Conservation (phyloP, 2,113 vertebrate genomes). For the Sebastes fasciatus region DNA sequence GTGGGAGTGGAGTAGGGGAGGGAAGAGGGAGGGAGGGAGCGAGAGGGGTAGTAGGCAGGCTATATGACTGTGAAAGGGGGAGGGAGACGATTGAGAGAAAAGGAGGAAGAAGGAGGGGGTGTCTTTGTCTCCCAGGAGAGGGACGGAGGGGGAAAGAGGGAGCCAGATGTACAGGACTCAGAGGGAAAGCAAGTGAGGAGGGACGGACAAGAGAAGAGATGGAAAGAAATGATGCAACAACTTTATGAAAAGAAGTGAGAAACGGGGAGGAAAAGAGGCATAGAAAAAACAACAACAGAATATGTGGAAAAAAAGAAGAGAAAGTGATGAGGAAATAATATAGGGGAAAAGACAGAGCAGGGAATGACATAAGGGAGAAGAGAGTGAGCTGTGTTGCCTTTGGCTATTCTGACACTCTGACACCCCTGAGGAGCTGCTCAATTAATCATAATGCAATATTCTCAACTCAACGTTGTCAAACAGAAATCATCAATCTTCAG, state of each 20-base stretch:
- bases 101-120: slow-evolving; percentile 45
- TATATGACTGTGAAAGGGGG: slow-evolving; percentile 44
- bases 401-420: slow-evolving; percentile 45
- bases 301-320: not conserved
- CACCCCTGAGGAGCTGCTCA: slow-evolving; percentile 59
- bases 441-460: slow-evolving; percentile 66
- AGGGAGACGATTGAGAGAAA: slow-evolving; percentile 46
- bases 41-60: slow-evolving; percentile 28
- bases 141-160: slow-evolving; percentile 36
- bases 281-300: not conserved
- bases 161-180: slow-evolving; percentile 60
- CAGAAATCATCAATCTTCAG: slow-evolving; percentile 58
- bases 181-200: slow-evolving; percentile 20
- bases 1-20: slow-evolving; percentile 48
- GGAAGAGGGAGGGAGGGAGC: slow-evolving; percentile 13
- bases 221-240: slow-evolving; percentile 41
- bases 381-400: slow-evolving; percentile 44
- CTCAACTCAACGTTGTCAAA: slow-evolving; percentile 16
- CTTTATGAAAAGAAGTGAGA: slow-evolving; percentile 1
- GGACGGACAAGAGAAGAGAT: slow-evolving; percentile 10
- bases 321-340: not conserved
- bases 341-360: not conserved
- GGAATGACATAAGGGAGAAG: slow-evolving; percentile 11
- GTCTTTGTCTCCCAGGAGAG: slow-evolving; percentile 78
- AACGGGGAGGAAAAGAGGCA: slow-evolving; percentile 6